A percentile compares a stretch with the other conserved stretches of the same genome.
Evolutionary conservation across 1,140 invertebrate genomes (phyloP).

Genomic region (Drosophila bocki): DNA sequence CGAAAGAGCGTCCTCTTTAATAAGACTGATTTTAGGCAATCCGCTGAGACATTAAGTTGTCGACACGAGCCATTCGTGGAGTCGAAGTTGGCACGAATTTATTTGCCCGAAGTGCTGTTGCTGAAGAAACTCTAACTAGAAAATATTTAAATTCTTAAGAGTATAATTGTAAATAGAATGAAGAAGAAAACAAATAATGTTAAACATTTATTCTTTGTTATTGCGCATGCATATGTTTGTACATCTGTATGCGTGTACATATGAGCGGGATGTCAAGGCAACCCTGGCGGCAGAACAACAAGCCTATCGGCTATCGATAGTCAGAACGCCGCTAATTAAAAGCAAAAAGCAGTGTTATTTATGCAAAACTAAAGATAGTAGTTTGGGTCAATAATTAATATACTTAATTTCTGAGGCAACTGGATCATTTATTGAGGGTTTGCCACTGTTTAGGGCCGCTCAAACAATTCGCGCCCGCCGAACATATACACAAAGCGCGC

Average conservation of each 20-base stretch:
- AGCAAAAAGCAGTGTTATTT: background rate
- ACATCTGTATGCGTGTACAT: background rate
- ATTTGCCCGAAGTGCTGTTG: constrained; percentile 74
- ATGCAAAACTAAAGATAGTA: background rate
- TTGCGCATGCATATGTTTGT: constrained; percentile 19
- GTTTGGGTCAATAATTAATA: background rate
- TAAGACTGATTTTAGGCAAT: constrained; percentile 70
- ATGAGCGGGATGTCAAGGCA: constrained; percentile 40
- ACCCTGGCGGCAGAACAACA: constrained; percentile 39
- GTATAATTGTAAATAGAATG: constrained; percentile 12
- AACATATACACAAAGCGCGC: constrained; percentile 65
- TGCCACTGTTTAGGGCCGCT: background rate
- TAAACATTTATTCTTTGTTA: constrained; percentile 26
- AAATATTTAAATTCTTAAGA: background rate
- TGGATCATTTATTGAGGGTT: no score
- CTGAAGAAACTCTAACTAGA: constrained; percentile 57
- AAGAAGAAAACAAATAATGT: constrained; percentile 12
- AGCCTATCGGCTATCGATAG: constrained; percentile 26
- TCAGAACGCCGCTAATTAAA: constrained; percentile 25
- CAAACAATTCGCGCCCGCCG: constrained; percentile 3
- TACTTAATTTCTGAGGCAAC: background rate
- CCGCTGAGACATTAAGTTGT: constrained; percentile 29
- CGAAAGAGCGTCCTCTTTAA: constrained; percentile 62
- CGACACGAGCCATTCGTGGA: constrained; percentile 68
- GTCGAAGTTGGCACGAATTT: constrained; percentile 62